These are phyloP conservation scores for Drosophila trapezifrons DNA, from an alignment of 1,140 invertebrate species.

Conservation along the genomic window DNA sequence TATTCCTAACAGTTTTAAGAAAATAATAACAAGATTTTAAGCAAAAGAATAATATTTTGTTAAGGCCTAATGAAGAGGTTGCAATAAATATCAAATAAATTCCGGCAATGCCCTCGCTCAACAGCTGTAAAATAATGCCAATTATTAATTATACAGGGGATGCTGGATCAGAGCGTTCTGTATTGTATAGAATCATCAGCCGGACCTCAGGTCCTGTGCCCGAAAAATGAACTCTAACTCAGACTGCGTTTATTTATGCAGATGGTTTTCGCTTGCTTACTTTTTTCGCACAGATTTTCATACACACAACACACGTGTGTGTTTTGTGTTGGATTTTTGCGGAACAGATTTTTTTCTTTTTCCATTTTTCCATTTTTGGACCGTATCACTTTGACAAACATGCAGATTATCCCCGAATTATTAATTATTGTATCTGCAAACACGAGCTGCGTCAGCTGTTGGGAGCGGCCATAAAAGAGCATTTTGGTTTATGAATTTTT, in stretches of 20 bases:
- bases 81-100: slow-evolving; percentile 35
- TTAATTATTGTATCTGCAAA: slow-evolving; percentile 80
- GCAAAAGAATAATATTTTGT: slow-evolving; percentile 26
- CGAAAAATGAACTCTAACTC: slow-evolving; percentile 4
- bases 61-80: slow-evolving; percentile 29
- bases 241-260: slow-evolving; percentile 66
- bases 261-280: slow-evolving; percentile 50
- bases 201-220: slow-evolving; percentile 14
- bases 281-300: slow-evolving; percentile 21
- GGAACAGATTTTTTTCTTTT: slow-evolving; percentile 39
- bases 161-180: neutral
- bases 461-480: slow-evolving; percentile 30
- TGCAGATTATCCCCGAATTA: slow-evolving; percentile 80
- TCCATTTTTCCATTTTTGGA: slow-evolving; percentile 33
- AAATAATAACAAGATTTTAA: neutral
- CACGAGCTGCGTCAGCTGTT: slow-evolving; percentile 65
- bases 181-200: slow-evolving; percentile 23
- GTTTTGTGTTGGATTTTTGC: slow-evolving; percentile 42
- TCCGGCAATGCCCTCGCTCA: neutral
- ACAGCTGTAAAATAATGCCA: slow-evolving; percentile 34
- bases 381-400: slow-evolving; percentile 80
- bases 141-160: neutral
- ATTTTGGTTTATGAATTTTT: slow-evolving; percentile 33
- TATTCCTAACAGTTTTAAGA: neutral
- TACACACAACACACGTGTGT: slow-evolving; percentile 15